These are phyloP conservation scores for Geophilus truncorum DNA, from an alignment of 2,888 invertebrate genomes.

Conservation along the genomic window DNA sequence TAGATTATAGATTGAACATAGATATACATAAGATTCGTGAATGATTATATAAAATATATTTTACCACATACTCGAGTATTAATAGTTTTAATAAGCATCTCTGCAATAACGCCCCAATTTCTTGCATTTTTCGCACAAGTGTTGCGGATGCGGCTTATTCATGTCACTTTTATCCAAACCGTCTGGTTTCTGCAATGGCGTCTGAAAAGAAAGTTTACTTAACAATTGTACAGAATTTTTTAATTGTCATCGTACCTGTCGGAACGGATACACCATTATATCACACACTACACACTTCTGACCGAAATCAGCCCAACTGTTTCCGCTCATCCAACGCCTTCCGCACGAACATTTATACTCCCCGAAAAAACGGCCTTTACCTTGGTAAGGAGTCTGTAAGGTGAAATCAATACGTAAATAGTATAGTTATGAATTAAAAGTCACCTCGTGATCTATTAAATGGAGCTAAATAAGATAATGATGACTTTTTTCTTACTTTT, in stretches of 20 bases:
- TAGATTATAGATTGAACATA: no score
- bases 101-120: constrained; percentile 78
- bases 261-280: neutral
- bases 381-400: constrained; percentile 43
- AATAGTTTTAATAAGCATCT: no score
- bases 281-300: neutral
- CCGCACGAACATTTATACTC: constrained; percentile 51
- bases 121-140: constrained; percentile 80
- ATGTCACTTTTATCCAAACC: constrained; percentile 84
- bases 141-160: constrained; percentile 82
- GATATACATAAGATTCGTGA: no score
- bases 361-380: constrained; percentile 50
- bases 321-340: constrained; percentile 50
- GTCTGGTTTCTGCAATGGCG: constrained; percentile 79
- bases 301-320: constrained; percentile 48
- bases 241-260: no score
- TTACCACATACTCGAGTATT: no score
- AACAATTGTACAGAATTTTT: no score
- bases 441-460: no score
- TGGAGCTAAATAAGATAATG: neutral
- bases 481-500: no score
- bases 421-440: no score
- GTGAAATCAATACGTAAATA: neutral
- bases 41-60: no score
- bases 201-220: constrained; percentile 52